These are phyloP conservation scores for Pantherophis vulpinus DNA, from an alignment of 2,797 vertebrate genomes.

Conservation along the genomic window DNA sequence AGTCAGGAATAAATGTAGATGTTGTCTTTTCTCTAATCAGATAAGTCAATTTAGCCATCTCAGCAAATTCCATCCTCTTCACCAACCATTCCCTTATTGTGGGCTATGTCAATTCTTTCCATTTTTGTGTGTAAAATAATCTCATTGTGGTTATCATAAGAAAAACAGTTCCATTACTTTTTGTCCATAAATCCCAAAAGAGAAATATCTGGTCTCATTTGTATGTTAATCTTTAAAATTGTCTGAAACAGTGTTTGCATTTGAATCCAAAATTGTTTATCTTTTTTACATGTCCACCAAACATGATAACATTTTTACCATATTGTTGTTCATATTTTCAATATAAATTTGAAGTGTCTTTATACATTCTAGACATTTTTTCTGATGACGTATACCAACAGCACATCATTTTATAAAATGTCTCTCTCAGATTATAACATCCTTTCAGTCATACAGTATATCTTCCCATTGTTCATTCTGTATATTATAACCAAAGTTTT, in stretches of 20 bases:
- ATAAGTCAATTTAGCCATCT: background rate
- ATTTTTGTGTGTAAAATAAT: background rate
- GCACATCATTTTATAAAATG: background rate
- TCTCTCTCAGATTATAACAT: background rate
- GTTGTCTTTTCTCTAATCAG: background rate
- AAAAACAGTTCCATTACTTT: background rate
- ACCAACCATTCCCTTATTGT: background rate
- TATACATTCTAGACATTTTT: background rate
- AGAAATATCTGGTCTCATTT: background rate
- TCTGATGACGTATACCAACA: too few relatives aligned
- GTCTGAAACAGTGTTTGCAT: background rate
- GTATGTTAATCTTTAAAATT: background rate
- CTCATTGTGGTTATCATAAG: background rate
- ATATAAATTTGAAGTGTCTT: background rate
- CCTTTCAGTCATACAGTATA: background rate
- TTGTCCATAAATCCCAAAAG: background rate
- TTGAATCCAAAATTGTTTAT: background rate
- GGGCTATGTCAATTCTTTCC: background rate
- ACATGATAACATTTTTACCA: background rate
- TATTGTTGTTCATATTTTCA: background rate
- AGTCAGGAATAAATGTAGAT: background rate
- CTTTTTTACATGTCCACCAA: background rate
- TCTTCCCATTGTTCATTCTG: background rate
- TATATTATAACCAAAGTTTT: background rate
- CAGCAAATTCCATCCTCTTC: background rate